A percentile compares a stretch with the other conserved stretches of the same genome.
phyloP scores from a whole-genome alignment of 1,140 invertebrate genomes.

The Triops cancriformis region DNA sequence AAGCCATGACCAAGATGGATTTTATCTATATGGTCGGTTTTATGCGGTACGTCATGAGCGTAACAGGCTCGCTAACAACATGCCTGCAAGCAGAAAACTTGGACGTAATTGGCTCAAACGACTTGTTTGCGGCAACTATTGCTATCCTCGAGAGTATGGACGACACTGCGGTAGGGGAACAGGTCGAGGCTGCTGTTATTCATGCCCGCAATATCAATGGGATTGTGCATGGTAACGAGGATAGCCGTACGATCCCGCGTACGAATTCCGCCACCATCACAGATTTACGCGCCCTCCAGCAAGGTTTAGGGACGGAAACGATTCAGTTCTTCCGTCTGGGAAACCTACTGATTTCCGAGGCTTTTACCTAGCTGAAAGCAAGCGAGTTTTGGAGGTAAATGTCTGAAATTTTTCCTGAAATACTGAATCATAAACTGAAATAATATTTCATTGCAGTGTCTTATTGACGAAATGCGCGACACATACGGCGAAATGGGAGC shows the following conservation, averaged over 20 bases:
- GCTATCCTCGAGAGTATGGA: neutral
- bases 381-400: no score
- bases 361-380: neutral
- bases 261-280: conserved; percentile 14
- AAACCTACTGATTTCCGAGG: neutral
- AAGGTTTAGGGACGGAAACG: neutral
- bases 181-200: neutral
- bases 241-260: neutral
- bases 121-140: conserved; percentile 15
- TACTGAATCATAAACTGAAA: neutral
- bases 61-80: no score
- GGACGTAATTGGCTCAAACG: no score
- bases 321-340: neutral
- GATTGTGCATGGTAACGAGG: neutral
- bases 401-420: neutral
- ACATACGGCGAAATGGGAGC: neutral
- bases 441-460: neutral
- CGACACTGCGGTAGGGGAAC: no score
- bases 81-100: no score
- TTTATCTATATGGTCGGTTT: conserved; percentile 11
- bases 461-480: neutral
- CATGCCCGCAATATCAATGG: neutral
- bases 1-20: conserved; percentile 17
- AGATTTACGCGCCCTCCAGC: neutral
- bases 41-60: neutral